Conservation (phyloP, 2,113 vertebrate species). For the Actenoides hombroni region DNA sequence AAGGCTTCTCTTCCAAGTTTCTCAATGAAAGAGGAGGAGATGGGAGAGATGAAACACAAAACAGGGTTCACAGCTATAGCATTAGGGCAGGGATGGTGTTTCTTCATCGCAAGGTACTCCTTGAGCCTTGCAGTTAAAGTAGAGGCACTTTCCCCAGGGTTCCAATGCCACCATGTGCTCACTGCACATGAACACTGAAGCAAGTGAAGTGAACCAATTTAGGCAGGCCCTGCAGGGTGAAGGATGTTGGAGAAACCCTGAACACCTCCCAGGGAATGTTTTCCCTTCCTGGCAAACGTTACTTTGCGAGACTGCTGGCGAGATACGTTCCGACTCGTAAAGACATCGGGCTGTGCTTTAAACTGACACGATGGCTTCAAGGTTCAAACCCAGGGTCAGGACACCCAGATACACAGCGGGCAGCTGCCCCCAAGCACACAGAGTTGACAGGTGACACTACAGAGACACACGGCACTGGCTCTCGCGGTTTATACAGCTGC, state of each 20-base stretch:
- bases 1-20: conserved; percentile 37
- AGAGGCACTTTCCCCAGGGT: conserved; percentile 60
- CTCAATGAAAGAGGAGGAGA: conserved; percentile 42
- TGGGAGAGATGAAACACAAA: conserved; percentile 43
- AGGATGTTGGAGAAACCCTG: not conserved
- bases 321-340: not conserved
- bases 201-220: conserved; percentile 63
- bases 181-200: conserved; percentile 32
- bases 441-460: not conserved
- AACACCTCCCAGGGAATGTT: not conserved
- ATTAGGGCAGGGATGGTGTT: conserved; percentile 45
- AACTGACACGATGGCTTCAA: not conserved
- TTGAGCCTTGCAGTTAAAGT: conserved; percentile 41
- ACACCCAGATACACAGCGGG: not conserved
- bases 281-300: not conserved
- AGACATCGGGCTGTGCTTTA: not conserved
- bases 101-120: conserved; percentile 38
- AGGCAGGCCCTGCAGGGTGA: conserved; percentile 18
- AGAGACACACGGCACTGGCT: not conserved
- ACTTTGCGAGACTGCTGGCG: not conserved
- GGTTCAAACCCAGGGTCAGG: not conserved
- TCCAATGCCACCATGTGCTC: not conserved
- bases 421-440: not conserved
- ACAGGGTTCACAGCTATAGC: conserved; percentile 42
- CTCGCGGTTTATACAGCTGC: not conserved